phyloP scores from a whole-genome alignment of 2,797 vertebrate genomes.

The Peromyscus attwateri region DNA sequence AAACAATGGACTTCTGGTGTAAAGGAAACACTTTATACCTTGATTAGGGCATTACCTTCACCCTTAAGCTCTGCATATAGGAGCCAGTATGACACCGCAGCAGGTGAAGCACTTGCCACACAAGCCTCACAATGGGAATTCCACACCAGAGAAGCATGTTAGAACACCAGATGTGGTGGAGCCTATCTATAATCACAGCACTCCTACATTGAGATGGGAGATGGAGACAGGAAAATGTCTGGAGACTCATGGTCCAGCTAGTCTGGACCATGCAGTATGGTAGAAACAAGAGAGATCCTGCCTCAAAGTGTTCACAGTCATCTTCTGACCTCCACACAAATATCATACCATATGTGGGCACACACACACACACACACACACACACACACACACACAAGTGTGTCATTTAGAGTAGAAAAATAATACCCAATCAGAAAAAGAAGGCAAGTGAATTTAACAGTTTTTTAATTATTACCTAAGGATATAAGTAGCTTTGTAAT shows the following conservation, averaged over 20 bases:
- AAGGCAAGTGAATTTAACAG: slow-evolving; percentile 2
- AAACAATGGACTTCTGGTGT: neutral
- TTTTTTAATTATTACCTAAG: neutral
- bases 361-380: neutral
- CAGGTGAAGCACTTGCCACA: neutral
- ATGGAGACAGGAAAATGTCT: neutral
- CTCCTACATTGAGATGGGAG: neutral
- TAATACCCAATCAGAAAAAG: neutral
- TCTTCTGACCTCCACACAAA: neutral
- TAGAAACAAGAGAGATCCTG: neutral
- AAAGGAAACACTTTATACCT: neutral
- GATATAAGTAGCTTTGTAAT: neutral
- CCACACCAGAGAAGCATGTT: neutral
- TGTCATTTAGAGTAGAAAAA: slow-evolving; percentile 27
- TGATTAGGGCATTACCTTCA: neutral
- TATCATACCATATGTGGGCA: neutral
- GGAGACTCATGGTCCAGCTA: neutral
- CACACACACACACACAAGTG: neutral
- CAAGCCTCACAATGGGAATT: neutral
- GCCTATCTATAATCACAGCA: neutral
- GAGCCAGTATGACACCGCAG: neutral
- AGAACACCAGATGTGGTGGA: neutral
- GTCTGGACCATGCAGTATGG: neutral
- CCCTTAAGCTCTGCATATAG: neutral
- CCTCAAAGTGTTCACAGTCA: neutral